Evolutionary conservation across 2,113 vertebrate genomes (phyloP).

Genomic region (Tychaedon coryphoeus): DNA sequence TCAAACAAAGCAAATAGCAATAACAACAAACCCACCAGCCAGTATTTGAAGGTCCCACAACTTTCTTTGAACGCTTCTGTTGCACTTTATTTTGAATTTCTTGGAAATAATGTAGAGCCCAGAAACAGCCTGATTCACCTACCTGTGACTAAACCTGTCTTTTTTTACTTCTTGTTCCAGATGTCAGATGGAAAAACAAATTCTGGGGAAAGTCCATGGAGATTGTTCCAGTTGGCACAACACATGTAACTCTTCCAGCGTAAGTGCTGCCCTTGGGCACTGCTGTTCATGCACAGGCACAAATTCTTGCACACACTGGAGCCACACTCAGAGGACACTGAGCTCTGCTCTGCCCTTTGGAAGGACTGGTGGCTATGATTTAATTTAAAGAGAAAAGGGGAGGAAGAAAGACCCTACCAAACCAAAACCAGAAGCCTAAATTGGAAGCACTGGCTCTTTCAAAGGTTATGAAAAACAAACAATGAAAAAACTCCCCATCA

Average conservation of each 20-base stretch:
- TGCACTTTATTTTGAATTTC: background rate
- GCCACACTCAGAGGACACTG: background rate
- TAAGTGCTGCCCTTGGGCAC: conserved; percentile 61
- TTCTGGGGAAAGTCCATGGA: conserved; percentile 99
- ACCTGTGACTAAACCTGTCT: background rate
- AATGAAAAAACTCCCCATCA: background rate
- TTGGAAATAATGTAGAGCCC: background rate
- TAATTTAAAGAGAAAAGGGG: background rate
- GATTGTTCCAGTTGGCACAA: conserved; percentile 93
- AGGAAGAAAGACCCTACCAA: background rate
- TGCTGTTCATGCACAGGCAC: background rate
- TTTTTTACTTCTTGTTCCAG: conserved; percentile 70
- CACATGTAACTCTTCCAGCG: conserved; percentile 87
- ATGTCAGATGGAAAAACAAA: conserved; percentile 98
- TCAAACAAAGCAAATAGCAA: background rate
- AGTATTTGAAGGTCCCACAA: background rate
- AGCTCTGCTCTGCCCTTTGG: background rate
- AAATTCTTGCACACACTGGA: background rate
- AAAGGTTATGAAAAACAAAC: background rate
- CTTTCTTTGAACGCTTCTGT: background rate
- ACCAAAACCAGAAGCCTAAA: background rate
- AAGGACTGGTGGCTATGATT: background rate
- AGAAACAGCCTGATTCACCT: background rate
- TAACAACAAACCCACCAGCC: background rate
- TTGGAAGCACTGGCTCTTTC: background rate